phyloP scores from a whole-genome alignment of 2,113 vertebrate genomes.

The Eurystomus gularis region DNA sequence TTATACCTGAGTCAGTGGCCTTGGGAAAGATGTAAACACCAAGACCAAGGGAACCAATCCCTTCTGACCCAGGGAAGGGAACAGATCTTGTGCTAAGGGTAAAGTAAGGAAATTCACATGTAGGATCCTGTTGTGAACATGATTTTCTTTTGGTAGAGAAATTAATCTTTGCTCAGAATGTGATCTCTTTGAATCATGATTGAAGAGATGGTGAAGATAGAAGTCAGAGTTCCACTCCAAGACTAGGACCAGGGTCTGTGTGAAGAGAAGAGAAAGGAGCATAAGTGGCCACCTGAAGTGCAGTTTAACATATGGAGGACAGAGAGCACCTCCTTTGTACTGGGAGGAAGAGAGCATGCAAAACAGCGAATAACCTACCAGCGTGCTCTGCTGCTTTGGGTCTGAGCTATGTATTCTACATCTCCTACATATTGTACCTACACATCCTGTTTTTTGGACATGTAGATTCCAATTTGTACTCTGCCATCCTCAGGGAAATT shows the following conservation, averaged over 20 bases:
- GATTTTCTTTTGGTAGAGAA: not conserved
- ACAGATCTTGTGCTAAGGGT: not conserved
- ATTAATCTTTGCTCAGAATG: not conserved
- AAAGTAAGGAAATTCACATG: not conserved
- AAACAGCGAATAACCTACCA: not conserved
- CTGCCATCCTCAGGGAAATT: not conserved
- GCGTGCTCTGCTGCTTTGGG: not conserved
- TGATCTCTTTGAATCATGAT: not conserved
- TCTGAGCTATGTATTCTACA: not conserved
- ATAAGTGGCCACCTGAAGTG: not conserved
- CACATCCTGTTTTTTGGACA: not conserved
- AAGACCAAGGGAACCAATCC: not conserved
- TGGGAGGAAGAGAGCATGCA: not conserved
- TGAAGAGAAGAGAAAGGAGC: not conserved
- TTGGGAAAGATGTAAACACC: not conserved
- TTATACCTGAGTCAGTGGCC: not conserved
- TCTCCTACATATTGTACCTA: too few relatives aligned
- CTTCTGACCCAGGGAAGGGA: not conserved
- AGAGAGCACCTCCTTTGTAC: not conserved
- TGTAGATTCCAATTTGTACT: not conserved
- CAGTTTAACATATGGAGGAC: not conserved
- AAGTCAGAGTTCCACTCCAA: not conserved
- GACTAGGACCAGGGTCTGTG: not conserved
- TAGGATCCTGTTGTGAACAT: not conserved
- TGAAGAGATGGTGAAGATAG: not conserved